Evolutionary conservation across 2,113 vertebrate genomes (phyloP), one percentile per base, ranked within the genome.

Genomic region (Orcinus orca): DNA sequence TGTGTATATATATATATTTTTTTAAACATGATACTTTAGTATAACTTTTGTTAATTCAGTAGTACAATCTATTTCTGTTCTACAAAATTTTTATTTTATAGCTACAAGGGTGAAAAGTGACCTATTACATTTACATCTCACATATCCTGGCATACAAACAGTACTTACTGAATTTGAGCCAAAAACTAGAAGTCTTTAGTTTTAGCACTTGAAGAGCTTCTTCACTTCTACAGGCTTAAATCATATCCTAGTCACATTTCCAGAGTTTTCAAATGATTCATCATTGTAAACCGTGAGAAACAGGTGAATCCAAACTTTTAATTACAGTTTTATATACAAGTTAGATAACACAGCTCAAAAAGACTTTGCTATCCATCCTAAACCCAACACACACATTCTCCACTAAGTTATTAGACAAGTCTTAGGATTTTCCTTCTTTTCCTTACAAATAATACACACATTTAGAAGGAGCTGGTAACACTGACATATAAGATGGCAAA

Each of bases 81-180:
- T 99, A 99, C 99, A 98, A 95, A 95, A 94, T 97, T 97, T 97
- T 94, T 96, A 98, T 98, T 99, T 98, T 98, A 98, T 98, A 99
- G 98, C 99, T 99, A 99, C 99, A 99, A 98, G 98, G 99, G 99
- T 99, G 99, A 99, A 99, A 99, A 98, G 99, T 98, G 98, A 99
- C 98, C 98, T 98, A 99, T 98, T 98, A 99, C 99, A 99, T 99
- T 99, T 99, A 99, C 99, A 99, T 99, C 98, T 99, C 99, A 99
- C 99, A 98, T 98, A 98, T 99, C 98, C 98, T 98, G 98, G 98
- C 98, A 98, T 98, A 99, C 98, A 98, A 99, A 99, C 98, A 99
- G 98, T 99, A 99, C 98, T 98, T 98, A 97, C 33, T 98, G 98
- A 98, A 98, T 98, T 98, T 98, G 98, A 99, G 98, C 99, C 98